Evolutionary conservation across 2,888 invertebrate genomes (phyloP).

Genomic region (Nomada ferruginata): DNA sequence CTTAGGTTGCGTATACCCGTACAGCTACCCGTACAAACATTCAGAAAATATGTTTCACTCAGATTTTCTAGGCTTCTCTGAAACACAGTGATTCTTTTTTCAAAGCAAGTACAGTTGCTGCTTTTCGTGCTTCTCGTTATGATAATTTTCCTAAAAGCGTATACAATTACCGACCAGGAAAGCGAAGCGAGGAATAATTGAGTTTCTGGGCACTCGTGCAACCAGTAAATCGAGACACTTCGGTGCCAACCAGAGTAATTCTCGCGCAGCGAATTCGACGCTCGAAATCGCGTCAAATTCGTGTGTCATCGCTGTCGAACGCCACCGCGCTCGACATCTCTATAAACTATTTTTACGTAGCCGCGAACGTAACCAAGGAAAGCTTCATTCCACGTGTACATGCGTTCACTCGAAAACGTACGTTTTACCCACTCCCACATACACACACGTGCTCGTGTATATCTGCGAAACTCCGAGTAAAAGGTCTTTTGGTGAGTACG

Average conservation of each 20-base stretch:
- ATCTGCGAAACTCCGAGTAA: background rate
- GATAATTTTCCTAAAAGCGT: too few species aligned
- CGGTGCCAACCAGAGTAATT: conserved; percentile 10
- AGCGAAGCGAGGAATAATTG: background rate
- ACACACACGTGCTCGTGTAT: too few species aligned
- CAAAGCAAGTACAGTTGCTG: too few species aligned
- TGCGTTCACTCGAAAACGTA: too few species aligned
- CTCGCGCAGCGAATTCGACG: background rate
- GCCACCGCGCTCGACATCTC: conserved; percentile 26
- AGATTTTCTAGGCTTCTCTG: too few species aligned
- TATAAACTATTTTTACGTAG: conserved; percentile 26
- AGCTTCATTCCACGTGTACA: background rate
- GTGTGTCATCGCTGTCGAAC: conserved; percentile 42
- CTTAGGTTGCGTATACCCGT: too few species aligned
- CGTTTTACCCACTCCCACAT: background rate
- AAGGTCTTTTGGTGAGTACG: background rate
- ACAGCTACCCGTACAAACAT: too few species aligned
- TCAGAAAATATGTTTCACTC: too few species aligned
- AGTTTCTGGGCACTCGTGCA: conserved; percentile 16
- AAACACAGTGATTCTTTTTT: too few species aligned
- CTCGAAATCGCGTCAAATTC: conserved; percentile 44
- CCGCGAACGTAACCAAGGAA: conserved; percentile 21
- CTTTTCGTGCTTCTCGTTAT: too few species aligned
- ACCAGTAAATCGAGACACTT: conserved; percentile 23
- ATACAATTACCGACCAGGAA: too few species aligned